Base-by-base conservation (phyloP, 2,888 invertebrate species). In the Microchrysa polita region DNA sequence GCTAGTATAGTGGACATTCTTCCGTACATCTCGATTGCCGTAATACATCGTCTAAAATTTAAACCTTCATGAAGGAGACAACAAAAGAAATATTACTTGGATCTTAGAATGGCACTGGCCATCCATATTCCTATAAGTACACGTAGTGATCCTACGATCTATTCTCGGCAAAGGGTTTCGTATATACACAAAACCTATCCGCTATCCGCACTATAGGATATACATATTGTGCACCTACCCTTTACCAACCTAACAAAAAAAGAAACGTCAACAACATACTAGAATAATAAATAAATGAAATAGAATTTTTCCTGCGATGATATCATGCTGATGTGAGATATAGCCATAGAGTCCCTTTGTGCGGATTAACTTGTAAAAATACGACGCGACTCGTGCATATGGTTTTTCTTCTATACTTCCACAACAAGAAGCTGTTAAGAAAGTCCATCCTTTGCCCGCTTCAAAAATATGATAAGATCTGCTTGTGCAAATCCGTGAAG, bases 241-340 rank as follows among this genome's bases (percentile, higher is more conserved):
- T n/a, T n/a, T n/a, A n/a, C 27, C 27, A 34, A 34, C 27, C n/a
- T 34, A 34, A 34, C 27, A 34, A 34, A 69, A 69, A 69, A 69
- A n/a, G n/a, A n/a, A n/a, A n/a, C n/a, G n/a, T 69, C 27, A 34
- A 34, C 27, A 34, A 34, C 27, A 34, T 18, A 20, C 69, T 69
- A 40, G 69, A 69, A 69, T 55, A 69, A 69, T 69, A 69, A 69
- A 69, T 69, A 69, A 69, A 69, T 69, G 69, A 69, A 69, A 63
- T 42, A 63, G 40, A 63, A 69, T 69, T 69, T 34, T 34, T 34
- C n/a, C 4, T 40, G 55, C 69, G 69, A 69, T 69, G 55, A 69
- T 57, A 69, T 57, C 57, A 40, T 48, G 69, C 67, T 52, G 67
- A 69, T 57, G 69, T 42, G 57, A 69, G 57, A 69, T 69, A n/a